Evolutionary conservation across 2,888 invertebrate species (phyloP).

Genomic region (Melieria omissa): DNA sequence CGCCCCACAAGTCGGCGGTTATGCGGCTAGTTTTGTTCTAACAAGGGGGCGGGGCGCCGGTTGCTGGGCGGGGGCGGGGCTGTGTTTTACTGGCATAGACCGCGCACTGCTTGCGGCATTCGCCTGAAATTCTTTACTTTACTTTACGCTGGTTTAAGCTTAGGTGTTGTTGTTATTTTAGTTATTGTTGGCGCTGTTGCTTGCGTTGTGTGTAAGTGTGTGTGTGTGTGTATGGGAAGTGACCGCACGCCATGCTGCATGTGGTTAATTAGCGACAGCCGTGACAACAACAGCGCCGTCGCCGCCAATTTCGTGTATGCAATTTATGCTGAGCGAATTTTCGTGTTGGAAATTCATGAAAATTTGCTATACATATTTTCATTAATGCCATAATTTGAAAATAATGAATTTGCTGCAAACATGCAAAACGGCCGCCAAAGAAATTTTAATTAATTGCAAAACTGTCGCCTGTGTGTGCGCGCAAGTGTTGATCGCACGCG

Average conservation of each 20-base stretch:
- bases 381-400: conserved; percentile 1
- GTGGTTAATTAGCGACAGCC: neutral
- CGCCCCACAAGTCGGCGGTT: too few relatives aligned
- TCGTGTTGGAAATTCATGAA: too few relatives aligned
- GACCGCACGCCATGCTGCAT: neutral
- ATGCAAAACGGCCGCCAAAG: neutral
- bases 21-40: too few relatives aligned
- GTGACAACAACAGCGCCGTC: too few relatives aligned
- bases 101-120: neutral
- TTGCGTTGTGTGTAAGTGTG: too few relatives aligned
- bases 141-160: neutral
- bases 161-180: too few relatives aligned
- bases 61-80: too few relatives aligned
- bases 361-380: neutral
- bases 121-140: neutral
- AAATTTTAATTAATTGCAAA: neutral
- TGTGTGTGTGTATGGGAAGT: too few relatives aligned
- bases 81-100: too few relatives aligned
- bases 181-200: too few relatives aligned
- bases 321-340: neutral
- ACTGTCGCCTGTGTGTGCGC: neutral
- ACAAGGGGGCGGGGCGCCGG: too few relatives aligned
- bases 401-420: neutral
- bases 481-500: too few relatives aligned
- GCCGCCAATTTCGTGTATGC: neutral